Base-by-base conservation (phyloP, 2,888 invertebrate species). In the Aporophyla nigra region DNA sequence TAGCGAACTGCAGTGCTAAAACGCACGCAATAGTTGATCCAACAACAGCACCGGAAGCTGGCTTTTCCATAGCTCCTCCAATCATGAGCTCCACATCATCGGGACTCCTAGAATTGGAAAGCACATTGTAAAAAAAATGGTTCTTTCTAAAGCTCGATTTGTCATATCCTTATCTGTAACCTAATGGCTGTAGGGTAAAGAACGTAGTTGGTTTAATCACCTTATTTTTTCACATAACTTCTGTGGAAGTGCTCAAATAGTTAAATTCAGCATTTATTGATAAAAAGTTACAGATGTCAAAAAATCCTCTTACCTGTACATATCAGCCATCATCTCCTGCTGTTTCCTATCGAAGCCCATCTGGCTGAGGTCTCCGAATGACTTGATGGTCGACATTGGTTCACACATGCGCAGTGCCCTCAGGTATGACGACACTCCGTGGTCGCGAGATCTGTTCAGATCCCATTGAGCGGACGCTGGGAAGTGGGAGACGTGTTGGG, bases 11-110 rank as follows among this genome's bases (percentile, higher is more conserved):
- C 72, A 98, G 93, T 46, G 98, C 98, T 16, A 99, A 92, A 12
- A 99, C 97, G 89, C 99, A 99, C n/a, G 98, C 98, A 71, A 99
- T 97, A 0, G 99, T 99, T 0, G 98, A 98, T 2, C 99, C 99
- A 7, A 99, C 98, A 0, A 98, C 97, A 0, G 98, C 98, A 7
- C 99, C 99, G 1, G 98, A 97, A 0, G 97, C 97, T 0, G 99
- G 98, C 72, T 97, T 97, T 93, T 99, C 99, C 82, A 99, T 96
- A 19, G 99, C 96, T 5, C 98, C 99, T 53, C 98, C 99, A 7
- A 98, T 97, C 88, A 99, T 97, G 21, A 99, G 96, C 91, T 99
- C 99, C 27, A 99, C 97, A 89, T 99, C 99, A 86, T 98, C 98
- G 2, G 98, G 96, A 74, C 96, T 97, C 76, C 97, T 97, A 87